Base-by-base conservation (phyloP, 2,888 invertebrate genomes). In the Melanchra persicariae region DNA sequence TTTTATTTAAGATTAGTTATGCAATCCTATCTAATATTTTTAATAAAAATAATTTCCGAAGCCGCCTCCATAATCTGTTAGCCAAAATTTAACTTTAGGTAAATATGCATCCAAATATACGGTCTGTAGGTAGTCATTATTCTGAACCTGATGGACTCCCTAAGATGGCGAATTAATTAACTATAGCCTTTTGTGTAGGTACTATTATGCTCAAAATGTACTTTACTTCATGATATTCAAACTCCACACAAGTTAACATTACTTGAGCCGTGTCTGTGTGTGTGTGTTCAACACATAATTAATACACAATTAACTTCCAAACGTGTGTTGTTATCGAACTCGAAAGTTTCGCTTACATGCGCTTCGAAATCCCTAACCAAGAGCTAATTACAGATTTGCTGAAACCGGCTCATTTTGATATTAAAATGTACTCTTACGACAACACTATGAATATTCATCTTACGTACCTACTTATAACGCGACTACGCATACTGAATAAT, bases 401-500 rank as follows among this genome's bases (percentile, higher is more conserved):
- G 19, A 60, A 34, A 15, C 47, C n/a, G 17, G 10, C 40, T 15
- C 10, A 54, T 43, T 71, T 58, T 30, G 47, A 58, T 54, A 57
- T 4, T 62, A 62, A 43, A 62, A 65, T 37, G 1, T 54, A 54
- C 26, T 22, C 34, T 58, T 73, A 58, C 37, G 43, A 61, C 57
- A 57, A 8, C 58, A 63, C 60, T 67, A 62, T 77, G 57, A 78
- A 77, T 77, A 77, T 78, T 78, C 64, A 77, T 69, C 19, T 47
- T 9, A 61, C 22, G 63, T 49, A 54, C 22, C 12, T 26, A 40
- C 24, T 26, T 77, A 63, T 52, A 65, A 65, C 63, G 40, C 47
- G 63, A 52, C 51, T 45, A 73, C 52, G 52, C 61, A 65, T 74
- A 65, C 58, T 45, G 26, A 78, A 74, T 79, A 55, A 62, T 40